Base-by-base conservation (phyloP, 2,113 vertebrate genomes). In the Saimiri boliviensis region DNA sequence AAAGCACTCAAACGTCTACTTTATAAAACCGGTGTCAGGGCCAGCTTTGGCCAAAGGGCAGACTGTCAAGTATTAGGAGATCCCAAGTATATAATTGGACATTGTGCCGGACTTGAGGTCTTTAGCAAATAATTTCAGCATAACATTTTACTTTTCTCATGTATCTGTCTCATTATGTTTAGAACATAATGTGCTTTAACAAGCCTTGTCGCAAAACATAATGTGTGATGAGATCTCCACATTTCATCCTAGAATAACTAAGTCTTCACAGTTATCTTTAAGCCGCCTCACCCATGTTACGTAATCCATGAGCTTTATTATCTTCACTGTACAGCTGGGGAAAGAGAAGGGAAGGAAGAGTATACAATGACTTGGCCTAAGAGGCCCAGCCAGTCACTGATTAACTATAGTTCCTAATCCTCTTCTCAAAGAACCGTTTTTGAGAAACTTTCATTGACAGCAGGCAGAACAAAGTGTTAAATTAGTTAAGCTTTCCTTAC, bases 161-260 rank as follows among this genome's bases (percentile, higher is more conserved):
- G 32, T n/a, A 77, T 25, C 20, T 81, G 32, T 93, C 91, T 96
- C 70, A 89, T 70, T 56, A 49, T 40, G 95, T 58, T 25, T 81
- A 76, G 20, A 96, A 85, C 32, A 42, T 73, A 86, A 89, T 17
- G 76, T 42, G 52, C 86, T 96, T 80, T 96, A 95, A 86, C 96
- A 90, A 95, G 96, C 84, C 89, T 84, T 89, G 80, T 93, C 96
- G 97, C 94, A 91, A 86, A 83, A 56, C 8, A 0, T 89, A 79
- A 87, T 89, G 97, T 89, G 96, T 19, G 74, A 87, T 9, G 66
- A 87, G 63, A 80, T 89, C 49, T 66, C 87, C 86, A 74, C 93
- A 93, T 79, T 95, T 92, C 93, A 87, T 85, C 93, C 94, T 49
- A 89, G 80, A 97, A 97, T 94, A 97, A 94, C 90, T 60, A 42